A percentile compares a stretch with the other conserved stretches of the same genome.
Conservation (phyloP, 2,797 vertebrate genomes). For the Danio aesculapii region DNA sequence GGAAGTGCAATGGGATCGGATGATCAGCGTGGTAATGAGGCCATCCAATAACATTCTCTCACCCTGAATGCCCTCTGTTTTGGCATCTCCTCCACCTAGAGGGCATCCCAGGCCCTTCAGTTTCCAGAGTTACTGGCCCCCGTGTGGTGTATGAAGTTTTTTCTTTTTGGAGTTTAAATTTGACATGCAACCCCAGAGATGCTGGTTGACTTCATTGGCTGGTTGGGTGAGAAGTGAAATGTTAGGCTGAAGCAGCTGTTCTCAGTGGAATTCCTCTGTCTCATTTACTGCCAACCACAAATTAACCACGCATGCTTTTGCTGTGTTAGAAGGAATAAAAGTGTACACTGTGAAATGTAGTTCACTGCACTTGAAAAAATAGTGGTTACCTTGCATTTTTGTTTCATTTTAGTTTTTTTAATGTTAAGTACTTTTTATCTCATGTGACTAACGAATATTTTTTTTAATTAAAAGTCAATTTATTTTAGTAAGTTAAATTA, state of each 20-base stretch:
- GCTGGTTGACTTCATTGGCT: slow-evolving; percentile 43
- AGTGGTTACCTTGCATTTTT: too few relatives aligned
- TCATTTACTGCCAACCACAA: slow-evolving; percentile 70
- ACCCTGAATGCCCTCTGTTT: slow-evolving; percentile 3
- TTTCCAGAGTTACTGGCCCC: slow-evolving; percentile 34
- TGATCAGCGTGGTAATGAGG: slow-evolving; percentile 34
- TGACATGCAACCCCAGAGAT: slow-evolving; percentile 31
- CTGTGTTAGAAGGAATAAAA: slow-evolving; percentile 49
- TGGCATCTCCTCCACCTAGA: slow-evolving; percentile 23
- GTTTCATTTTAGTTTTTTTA: too few relatives aligned
- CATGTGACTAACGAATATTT: too few relatives aligned
- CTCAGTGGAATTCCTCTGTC: slow-evolving; percentile 68
- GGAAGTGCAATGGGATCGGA: not conserved
- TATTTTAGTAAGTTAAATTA: too few relatives aligned
- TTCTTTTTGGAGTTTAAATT: slow-evolving; percentile 28
- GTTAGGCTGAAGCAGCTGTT: slow-evolving; percentile 75
- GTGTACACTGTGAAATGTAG: slow-evolving; percentile 39
- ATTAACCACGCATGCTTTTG: slow-evolving; percentile 71
- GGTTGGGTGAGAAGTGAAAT: slow-evolving; percentile 67
- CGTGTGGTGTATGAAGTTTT: not conserved
- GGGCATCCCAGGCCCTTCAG: slow-evolving; percentile 16
- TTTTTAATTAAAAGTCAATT: too few relatives aligned
- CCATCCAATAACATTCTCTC: slow-evolving; percentile 32
- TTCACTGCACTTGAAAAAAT: slow-evolving; percentile 14
- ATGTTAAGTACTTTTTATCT: too few relatives aligned